Evolutionary conservation across 2,797 vertebrate genomes (phyloP).

Genomic region (Steatocranus sp.): DNA sequence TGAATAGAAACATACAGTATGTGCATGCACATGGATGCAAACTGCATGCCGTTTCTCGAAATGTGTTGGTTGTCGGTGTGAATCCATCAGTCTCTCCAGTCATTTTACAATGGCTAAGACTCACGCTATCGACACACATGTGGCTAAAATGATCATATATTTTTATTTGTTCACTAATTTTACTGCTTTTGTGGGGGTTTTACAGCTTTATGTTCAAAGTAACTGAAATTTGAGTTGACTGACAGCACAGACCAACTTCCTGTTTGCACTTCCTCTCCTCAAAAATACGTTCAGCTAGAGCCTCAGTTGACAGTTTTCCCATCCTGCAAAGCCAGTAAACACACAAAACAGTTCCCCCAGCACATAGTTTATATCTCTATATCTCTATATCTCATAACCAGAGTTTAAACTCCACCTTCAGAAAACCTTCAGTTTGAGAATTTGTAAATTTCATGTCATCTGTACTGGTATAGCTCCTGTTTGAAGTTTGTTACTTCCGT

Average conservation of each 20-base stretch:
- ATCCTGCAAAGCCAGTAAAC: background rate
- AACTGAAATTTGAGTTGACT: conserved; percentile 26
- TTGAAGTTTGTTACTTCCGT: background rate
- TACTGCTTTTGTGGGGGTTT: background rate
- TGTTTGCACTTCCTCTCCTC: conserved; percentile 73
- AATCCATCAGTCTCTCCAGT: background rate
- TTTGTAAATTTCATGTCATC: background rate
- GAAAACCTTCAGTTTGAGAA: background rate
- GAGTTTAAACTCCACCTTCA: background rate
- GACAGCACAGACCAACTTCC: conserved; percentile 65
- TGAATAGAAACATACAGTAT: background rate
- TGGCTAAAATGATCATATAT: accelerated
- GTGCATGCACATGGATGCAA: background rate
- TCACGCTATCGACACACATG: accelerated
- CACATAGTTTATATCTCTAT: background rate
- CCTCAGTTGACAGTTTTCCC: background rate
- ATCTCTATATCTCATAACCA: background rate
- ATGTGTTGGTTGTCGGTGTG: background rate
- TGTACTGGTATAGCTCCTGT: background rate
- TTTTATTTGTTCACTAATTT: background rate
- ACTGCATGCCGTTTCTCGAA: background rate
- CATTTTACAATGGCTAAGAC: background rate
- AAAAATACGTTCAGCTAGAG: conserved; percentile 5
- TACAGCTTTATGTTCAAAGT: conserved; percentile 8
- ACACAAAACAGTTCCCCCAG: background rate